Evolutionary conservation across 92 coral and sea anemone genomes (phyloP).

Genomic region (Blastomussa wellsi): DNA sequence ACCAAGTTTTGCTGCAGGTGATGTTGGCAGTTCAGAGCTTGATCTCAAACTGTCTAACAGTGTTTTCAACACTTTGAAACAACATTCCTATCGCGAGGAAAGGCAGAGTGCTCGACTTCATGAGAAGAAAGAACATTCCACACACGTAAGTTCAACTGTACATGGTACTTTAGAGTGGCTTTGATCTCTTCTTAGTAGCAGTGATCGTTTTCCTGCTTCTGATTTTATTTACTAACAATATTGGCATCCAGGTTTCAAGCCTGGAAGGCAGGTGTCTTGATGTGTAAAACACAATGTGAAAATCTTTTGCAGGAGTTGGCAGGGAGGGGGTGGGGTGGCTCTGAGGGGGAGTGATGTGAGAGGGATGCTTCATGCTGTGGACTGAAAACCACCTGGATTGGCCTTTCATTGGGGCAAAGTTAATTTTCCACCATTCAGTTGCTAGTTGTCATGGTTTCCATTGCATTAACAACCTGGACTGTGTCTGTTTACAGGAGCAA

Average conservation of each 20-base stretch:
- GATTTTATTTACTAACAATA: too few species aligned
- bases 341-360: too few species aligned
- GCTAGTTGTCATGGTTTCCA: too few species aligned
- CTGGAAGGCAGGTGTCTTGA: too few species aligned
- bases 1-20: slow-evolving; percentile 96
- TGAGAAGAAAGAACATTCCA: slow-evolving; percentile 97
- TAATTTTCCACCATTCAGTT: too few species aligned
- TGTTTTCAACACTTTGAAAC: slow-evolving; percentile 91
- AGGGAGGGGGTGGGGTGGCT: too few species aligned
- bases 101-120: slow-evolving; percentile 91
- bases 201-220: too few species aligned
- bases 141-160: slow-evolving; percentile 71
- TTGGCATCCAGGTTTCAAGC: too few species aligned
- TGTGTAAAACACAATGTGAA: too few species aligned
- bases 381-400: neutral
- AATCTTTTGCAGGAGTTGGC: too few species aligned
- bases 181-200: neutral
- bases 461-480: neutral
- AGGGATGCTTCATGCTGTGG: too few species aligned
- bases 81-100: slow-evolving; percentile 89
- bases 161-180: neutral
- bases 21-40: slow-evolving; percentile 78
- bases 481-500: slow-evolving; percentile 76
- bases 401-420: too few species aligned
- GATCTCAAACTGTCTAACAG: slow-evolving; percentile 91